Evolutionary conservation across 2,888 invertebrate species (phyloP).

Genomic region (Cheilosia variabilis): DNA sequence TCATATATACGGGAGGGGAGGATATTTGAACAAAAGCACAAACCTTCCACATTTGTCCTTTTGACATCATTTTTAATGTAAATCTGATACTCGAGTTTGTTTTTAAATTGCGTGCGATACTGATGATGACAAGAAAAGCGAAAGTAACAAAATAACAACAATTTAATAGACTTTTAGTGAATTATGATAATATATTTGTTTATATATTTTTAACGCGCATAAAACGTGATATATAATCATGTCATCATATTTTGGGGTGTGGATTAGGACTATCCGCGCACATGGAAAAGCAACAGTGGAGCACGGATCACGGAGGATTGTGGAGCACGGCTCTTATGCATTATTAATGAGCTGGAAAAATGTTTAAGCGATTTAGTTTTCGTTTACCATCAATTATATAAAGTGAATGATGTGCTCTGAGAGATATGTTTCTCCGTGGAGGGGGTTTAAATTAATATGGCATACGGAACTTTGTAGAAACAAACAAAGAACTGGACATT

Average conservation of each 20-base stretch:
- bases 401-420: conserved; percentile 38
- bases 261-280: conserved; percentile 34
- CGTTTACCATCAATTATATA: conserved; percentile 65
- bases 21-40: conserved; percentile 40
- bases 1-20: background rate
- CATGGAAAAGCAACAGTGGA: conserved; percentile 2
- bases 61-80: conserved; percentile 68
- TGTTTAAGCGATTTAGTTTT: conserved; percentile 66
- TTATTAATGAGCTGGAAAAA: conserved; percentile 62
- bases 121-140: background rate
- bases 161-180: conserved; percentile 45
- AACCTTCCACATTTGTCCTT: conserved; percentile 44
- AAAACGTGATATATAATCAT: conserved; percentile 28
- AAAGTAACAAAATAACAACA: conserved; percentile 40
- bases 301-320: too few species aligned
- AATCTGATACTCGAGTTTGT: conserved; percentile 55
- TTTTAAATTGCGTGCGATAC: conserved; percentile 39
- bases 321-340: conserved; percentile 43
- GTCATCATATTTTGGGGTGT: conserved; percentile 30
- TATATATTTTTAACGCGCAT: conserved; percentile 20
- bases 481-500: background rate
- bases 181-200: conserved; percentile 61
- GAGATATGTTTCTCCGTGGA: conserved; percentile 4
- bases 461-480: background rate
- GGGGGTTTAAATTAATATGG: background rate